phyloP scores from a whole-genome alignment of 2,888 invertebrate genomes.

The Lepetodrilus schrolli region DNA sequence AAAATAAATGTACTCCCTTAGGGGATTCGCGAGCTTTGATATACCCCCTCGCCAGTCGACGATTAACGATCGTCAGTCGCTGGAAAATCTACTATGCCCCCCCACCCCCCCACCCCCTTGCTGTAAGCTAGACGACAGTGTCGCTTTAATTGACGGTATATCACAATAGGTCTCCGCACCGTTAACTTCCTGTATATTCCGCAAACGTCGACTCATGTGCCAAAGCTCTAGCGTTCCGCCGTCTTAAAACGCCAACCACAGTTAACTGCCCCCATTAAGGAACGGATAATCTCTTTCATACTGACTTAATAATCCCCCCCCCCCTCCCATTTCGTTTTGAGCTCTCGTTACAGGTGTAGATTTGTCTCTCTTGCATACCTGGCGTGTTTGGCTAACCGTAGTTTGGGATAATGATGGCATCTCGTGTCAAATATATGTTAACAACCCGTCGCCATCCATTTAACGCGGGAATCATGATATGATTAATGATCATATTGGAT shows the following conservation, averaged over 20 bases:
- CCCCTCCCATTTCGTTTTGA: background rate
- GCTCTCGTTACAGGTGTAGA: background rate
- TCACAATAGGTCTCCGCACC: slow-evolving; percentile 6
- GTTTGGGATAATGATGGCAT: too few species aligned
- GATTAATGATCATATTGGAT: too few species aligned
- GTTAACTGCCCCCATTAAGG: background rate
- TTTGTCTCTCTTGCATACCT: too few species aligned
- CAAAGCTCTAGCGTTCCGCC: background rate
- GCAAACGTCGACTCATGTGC: background rate
- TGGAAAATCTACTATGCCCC: background rate
- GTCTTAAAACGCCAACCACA: background rate
- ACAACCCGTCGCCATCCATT: too few species aligned
- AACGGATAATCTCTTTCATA: background rate
- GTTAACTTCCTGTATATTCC: background rate
- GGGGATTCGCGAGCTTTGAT: slow-evolving; percentile 14
- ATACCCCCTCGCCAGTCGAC: background rate
- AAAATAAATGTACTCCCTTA: slow-evolving; percentile 5
- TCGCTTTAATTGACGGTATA: background rate
- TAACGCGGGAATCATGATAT: too few species aligned
- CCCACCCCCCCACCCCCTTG: too few species aligned
- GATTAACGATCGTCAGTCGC: background rate
- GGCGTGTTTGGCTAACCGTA: too few species aligned
- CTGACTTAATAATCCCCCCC: background rate
- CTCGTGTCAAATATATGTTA: too few species aligned
- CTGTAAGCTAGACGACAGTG: background rate